Base-by-base conservation (phyloP, 2,888 invertebrate species). In the Microplitis manilae region DNA sequence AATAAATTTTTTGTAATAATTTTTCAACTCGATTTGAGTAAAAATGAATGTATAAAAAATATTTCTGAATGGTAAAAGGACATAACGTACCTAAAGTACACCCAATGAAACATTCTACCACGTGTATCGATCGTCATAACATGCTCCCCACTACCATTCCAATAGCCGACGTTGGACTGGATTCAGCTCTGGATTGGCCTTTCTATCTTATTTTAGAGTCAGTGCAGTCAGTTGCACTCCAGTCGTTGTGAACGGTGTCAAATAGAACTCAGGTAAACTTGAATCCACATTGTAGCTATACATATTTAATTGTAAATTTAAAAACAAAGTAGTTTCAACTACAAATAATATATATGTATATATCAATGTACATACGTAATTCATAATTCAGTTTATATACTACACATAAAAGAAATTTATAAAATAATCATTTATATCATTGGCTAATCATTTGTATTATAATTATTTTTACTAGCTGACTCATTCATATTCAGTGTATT, bases 391-490 rank as follows among this genome's bases (percentile, higher is more conserved):
- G 30, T 30, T 30, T 30, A 30, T 30, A 30, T 30, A 30, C 30
- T 30, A 30, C 30, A 30, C 30, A 30, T 30, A 30, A 20, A 20
- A 20, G 20, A 20, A 20, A 20, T 13, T 59, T n/a, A 60, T 1
- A 60, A 60, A 77, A n/a, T 40, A n/a, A 38, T 60, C 15, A 5
- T 9, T 68, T 38, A 30, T 39, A 13, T 50, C 13, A 50, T 50
- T 50, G 9, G 30, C 30, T 20, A 50, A 4, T 65, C 62, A 68
- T 74, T 60, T 1, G 59, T 74, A 71, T 60, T 50, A 77, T 61
- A 13, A n/a, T 6, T 6, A 4, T 9, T 38, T 8, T 41, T 8
- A 50, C 13, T 9, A 50, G 50, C 50, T 50, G 50, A 50, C 50
- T 50, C 50, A 50, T 50, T 50, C 50, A 13, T 8, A 50, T 50